phyloP scores from a whole-genome alignment of 2,113 vertebrate species.

The Zosterops lateralis region DNA sequence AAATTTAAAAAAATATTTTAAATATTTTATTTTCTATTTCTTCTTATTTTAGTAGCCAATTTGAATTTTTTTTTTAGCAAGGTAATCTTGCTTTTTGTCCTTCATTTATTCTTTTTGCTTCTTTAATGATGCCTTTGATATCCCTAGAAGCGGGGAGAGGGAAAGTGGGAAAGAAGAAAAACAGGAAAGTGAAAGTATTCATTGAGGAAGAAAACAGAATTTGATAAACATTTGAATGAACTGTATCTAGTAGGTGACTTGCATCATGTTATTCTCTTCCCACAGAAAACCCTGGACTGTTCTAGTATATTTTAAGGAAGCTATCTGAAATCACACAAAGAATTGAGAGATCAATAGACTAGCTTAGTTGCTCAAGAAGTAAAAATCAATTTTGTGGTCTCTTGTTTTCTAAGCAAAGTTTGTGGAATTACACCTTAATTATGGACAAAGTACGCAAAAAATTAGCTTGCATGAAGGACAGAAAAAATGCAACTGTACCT shows the following conservation, averaged over 20 bases:
- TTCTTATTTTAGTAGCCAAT: not conserved
- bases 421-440: conserved; percentile 13
- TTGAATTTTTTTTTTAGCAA: not conserved
- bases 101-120: not conserved
- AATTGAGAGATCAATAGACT: not conserved
- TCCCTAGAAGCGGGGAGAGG: not conserved
- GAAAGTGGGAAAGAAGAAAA: not conserved
- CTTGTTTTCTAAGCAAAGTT: conserved; percentile 22
- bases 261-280: not conserved
- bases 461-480: not conserved
- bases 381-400: conserved; percentile 3
- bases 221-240: not conserved
- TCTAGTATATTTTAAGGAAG: not conserved
- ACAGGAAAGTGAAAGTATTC: not conserved
- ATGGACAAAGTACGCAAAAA: not conserved
- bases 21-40: not conserved
- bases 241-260: not conserved
- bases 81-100: not conserved
- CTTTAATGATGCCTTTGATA: not conserved
- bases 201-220: not conserved
- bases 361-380: not conserved
- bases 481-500: not conserved
- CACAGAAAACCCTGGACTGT: not conserved
- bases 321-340: conserved; percentile 17
- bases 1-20: not conserved